Conservation (phyloP, 2,888 invertebrate genomes). For the Caprella mutica region DNA sequence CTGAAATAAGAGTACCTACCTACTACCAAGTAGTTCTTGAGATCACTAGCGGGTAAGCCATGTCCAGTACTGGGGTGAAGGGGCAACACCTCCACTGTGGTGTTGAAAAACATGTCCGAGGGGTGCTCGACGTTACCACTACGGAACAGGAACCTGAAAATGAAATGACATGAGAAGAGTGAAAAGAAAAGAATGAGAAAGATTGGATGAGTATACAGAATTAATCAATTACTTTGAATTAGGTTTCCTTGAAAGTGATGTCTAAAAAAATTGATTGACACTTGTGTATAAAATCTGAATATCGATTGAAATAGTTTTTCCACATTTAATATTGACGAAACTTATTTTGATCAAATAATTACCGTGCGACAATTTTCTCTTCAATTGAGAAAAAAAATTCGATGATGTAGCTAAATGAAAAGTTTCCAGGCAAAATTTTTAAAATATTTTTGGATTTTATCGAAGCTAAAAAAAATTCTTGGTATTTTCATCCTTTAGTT, state of each 20-base stretch:
- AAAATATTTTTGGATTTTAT: no score
- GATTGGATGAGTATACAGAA: background rate
- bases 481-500: no score
- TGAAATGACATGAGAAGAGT: background rate
- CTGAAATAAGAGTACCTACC: slow-evolving; percentile 49
- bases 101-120: slow-evolving; percentile 74
- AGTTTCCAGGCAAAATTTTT: no score
- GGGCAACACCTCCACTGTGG: slow-evolving; percentile 68
- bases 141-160: slow-evolving; percentile 54
- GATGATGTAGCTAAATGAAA: no score
- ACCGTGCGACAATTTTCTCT: no score
- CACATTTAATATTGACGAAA: no score
- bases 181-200: background rate
- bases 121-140: slow-evolving; percentile 84
- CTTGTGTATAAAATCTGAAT: no score
- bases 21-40: slow-evolving; percentile 53
- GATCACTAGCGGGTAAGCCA: slow-evolving; percentile 46
- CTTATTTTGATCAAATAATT: no score
- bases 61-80: slow-evolving; percentile 34
- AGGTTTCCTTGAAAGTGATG: background rate
- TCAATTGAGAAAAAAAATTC: no score
- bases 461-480: no score
- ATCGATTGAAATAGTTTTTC: no score
- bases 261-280: slow-evolving; percentile 7
- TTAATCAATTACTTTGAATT: no score